Base-by-base conservation (phyloP, 1,140 invertebrate species). In the Formica exsecta region DNA sequence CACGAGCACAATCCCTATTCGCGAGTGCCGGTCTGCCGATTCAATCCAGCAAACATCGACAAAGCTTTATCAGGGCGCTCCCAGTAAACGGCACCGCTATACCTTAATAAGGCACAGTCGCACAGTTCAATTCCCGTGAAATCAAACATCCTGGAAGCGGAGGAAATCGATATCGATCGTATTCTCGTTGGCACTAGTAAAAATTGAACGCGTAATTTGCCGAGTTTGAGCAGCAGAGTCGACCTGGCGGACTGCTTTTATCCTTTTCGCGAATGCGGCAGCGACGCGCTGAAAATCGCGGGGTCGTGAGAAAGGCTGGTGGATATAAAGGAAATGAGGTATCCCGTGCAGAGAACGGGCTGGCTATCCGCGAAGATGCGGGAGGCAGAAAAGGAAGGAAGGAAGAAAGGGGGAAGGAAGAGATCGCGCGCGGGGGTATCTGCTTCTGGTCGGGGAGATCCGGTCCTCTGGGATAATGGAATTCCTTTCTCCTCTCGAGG, bases 271-370 rank as follows among this genome's bases (percentile, higher is more conserved):
- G 64, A 22, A 16, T 36, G 54, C 59, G 65, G 13, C 19, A 29
- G 54, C 48, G 13, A 48, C 16, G 36, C n/a, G n/a, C n/a, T n/a
- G n/a, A 64, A 85, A 51, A 87, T 90, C 85, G 85, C 32, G 54
- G 16, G 87, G 77, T 88, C 84, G 89, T 90, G 89, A 88, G 89
- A 91, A 91, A 88, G 71, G 44, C 25, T 51, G 32, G 51, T 79
- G 87, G 83, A 89, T 87, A 51, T 51, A 87, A 92, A 91, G 89
- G 90, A 92, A 92, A 92, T 88, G 86, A 92, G 89, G 79, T 86
- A 92, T 91, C 86, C 81, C 79, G 74, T 73, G 61, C 81, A 76
- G 3, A 51, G 16, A 51, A 75, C 61, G 75, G 59, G 65, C 54
- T 75, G 13, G 66, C 86, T 85, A 88, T 54, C 59, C 64, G 29